Evolutionary conservation across 1,140 invertebrate genomes (phyloP).

Genomic region (Zaprionus capensis): DNA sequence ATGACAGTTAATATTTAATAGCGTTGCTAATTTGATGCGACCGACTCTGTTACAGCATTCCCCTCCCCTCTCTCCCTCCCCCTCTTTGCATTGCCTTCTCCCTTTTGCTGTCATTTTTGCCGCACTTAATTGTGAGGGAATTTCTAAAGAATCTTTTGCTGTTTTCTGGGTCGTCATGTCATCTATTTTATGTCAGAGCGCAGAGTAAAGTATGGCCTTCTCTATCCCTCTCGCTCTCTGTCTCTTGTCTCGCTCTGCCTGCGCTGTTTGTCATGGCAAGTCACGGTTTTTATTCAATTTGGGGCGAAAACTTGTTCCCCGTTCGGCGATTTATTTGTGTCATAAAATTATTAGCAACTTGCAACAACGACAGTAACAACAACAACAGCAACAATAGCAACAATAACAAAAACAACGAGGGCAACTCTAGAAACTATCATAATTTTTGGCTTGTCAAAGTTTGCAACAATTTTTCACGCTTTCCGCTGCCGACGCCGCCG

Average conservation of each 20-base stretch:
- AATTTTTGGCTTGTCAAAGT: conserved; percentile 75
- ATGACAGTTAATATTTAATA: conserved; percentile 49
- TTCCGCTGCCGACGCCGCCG: conserved; percentile 50
- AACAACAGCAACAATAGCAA: conserved; percentile 16
- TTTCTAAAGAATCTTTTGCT: conserved; percentile 10
- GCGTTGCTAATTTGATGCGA: conserved; percentile 39
- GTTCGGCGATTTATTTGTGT: conserved; percentile 68
- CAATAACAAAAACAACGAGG: conserved; percentile 44
- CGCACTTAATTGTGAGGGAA: conserved; percentile 20
- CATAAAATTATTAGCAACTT: conserved; percentile 66
- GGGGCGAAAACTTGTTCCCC: conserved; percentile 30
- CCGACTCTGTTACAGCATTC: conserved; percentile 7
- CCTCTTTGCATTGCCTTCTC: not conserved
- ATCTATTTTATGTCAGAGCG: not conserved
- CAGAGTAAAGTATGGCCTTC: not conserved
- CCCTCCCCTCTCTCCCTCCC: not conserved
- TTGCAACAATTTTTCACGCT: conserved; percentile 78
- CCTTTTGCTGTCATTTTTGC: not conserved
- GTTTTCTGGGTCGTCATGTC: conserved; percentile 7
- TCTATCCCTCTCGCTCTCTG: not conserved
- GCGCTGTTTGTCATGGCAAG: conserved; percentile 26
- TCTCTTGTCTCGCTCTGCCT: not conserved
- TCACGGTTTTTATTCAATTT: conserved; percentile 50
- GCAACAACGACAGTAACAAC: conserved; percentile 11
- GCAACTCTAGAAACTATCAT: conserved; percentile 57